Base-by-base conservation (phyloP, 2,797 vertebrate genomes). In the Cichlasoma orientale region DNA sequence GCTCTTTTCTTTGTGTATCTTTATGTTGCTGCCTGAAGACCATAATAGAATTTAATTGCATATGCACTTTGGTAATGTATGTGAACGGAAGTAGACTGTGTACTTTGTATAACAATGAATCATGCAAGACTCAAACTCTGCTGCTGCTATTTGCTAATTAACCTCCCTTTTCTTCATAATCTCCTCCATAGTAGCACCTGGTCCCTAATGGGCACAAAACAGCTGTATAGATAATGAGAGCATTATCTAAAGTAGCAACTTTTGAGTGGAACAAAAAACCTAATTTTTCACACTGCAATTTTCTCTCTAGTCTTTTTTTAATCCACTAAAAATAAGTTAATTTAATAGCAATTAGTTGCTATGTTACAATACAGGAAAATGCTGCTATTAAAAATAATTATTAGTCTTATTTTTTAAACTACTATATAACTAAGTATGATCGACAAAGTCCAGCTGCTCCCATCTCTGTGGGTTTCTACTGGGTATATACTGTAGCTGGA, bases 101-200 rank as follows among this genome's bases (percentile, higher is more conserved):
- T 83, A 94, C 93, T 90, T 95, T n/a, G 87, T 44, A 88, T 85
- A 91, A 92, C 8, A 92, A 19, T 12, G 78, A 75, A 79, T 96
- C 88, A 94, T 92, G 93, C 86, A 89, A 95, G 90, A 70, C 36
- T 88, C 80, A 88, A 91, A 93, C 9, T 58, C 92, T 83, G 91
- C 91, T 61, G 90, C 56, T 1, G 56, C 77, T 8, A 81, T 88
- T 71, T 83, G 72, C 25, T 82, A 90, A 82, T 94, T 92, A 82
- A 94, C 90, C 57, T 72, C 74, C 78, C 89, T 83, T 72, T 91
- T 85, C 59, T 82, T 85, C 85, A 91, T 55, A 50, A 75, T 91
- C 72, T 80, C 36, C 75, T 93, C 92, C 78, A 93, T 94, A 12
- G 75, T 76, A 74, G 50, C 53, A 72, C 14, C 58, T 58, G 56